Evolutionary conservation across 2,797 vertebrate species (phyloP).

Genomic region (Acanthopagrus latus): DNA sequence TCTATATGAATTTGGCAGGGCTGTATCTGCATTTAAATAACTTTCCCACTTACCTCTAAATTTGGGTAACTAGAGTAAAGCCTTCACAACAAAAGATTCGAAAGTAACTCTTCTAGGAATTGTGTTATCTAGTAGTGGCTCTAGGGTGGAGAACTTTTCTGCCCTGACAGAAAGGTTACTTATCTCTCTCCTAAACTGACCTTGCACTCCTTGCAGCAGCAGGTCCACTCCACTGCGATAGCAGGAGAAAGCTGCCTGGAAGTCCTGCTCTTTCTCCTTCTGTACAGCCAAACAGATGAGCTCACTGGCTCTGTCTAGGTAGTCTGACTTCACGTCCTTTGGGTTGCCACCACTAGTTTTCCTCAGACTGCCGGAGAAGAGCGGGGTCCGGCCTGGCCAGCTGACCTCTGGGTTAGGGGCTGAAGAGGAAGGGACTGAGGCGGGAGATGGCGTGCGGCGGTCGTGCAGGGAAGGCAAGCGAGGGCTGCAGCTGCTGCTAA

Average conservation of each 20-base stretch:
- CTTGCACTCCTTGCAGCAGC: slow-evolving; percentile 96
- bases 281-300: slow-evolving; percentile 92
- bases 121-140: background rate
- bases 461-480: slow-evolving; percentile 73
- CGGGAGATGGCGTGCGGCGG: slow-evolving; percentile 78
- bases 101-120: background rate
- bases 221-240: slow-evolving; percentile 94
- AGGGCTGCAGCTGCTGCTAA: slow-evolving; percentile 79
- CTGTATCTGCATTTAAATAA: background rate
- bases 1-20: background rate
- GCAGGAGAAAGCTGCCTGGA: slow-evolving; percentile 91
- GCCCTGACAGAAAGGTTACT: background rate
- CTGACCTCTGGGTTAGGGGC: slow-evolving; percentile 85
- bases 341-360: slow-evolving; percentile 64
- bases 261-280: slow-evolving; percentile 94
- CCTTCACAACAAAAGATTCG: background rate
- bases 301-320: slow-evolving; percentile 93
- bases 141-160: background rate
- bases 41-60: background rate
- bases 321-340: slow-evolving; percentile 88
- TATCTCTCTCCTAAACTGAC: slow-evolving; percentile 80
- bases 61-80: background rate
- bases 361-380: slow-evolving; percentile 88
- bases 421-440: slow-evolving; percentile 71
- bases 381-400: slow-evolving; percentile 81